These are phyloP conservation scores for Euproctis similis DNA, from an alignment of 2,888 invertebrate species.

Conservation along the genomic window DNA sequence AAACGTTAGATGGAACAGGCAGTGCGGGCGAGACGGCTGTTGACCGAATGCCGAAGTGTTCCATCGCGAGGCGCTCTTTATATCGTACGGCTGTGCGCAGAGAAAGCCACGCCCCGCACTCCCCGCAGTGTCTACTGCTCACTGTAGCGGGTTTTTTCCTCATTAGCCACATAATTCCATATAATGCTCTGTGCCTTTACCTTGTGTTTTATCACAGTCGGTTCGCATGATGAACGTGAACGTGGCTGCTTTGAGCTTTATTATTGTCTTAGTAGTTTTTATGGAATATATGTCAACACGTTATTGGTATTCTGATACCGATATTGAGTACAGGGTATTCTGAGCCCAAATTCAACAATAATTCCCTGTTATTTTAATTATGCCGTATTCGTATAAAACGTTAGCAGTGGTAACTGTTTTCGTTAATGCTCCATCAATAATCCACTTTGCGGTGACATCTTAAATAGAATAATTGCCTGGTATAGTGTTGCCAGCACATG, in stretches of 20 bases:
- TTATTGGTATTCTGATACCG: too few relatives aligned
- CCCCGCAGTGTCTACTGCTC: slow-evolving; percentile 50
- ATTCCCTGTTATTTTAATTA: too few relatives aligned
- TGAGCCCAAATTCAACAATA: too few relatives aligned
- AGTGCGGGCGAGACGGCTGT: slow-evolving; percentile 73
- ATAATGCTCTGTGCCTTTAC: slow-evolving; percentile 50
- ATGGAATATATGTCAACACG: too few relatives aligned
- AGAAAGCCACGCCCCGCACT: slow-evolving; percentile 71
- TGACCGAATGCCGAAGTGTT: slow-evolving; percentile 73
- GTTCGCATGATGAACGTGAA: slow-evolving; percentile 46
- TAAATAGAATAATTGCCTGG: slow-evolving; percentile 73
- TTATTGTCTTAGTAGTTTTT: slow-evolving; percentile 30
- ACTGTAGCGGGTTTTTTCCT: slow-evolving; percentile 73
- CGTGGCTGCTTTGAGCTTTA: slow-evolving; percentile 34
- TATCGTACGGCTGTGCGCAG: slow-evolving; percentile 62
- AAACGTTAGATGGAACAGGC: slow-evolving; percentile 47
- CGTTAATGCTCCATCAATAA: slow-evolving; percentile 58
- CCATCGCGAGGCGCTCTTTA: slow-evolving; percentile 69
- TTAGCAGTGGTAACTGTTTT: slow-evolving; percentile 45
- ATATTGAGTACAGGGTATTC: too few relatives aligned
- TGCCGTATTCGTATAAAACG: slow-evolving; percentile 29
- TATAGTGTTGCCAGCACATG: slow-evolving; percentile 71
- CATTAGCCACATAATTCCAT: slow-evolving; percentile 66
- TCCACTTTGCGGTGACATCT: slow-evolving; percentile 54
- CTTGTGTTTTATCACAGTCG: slow-evolving; percentile 63